These are phyloP conservation scores for Ariolimax columbianus DNA, from an alignment of 2,888 invertebrate genomes.

Conservation along the genomic window DNA sequence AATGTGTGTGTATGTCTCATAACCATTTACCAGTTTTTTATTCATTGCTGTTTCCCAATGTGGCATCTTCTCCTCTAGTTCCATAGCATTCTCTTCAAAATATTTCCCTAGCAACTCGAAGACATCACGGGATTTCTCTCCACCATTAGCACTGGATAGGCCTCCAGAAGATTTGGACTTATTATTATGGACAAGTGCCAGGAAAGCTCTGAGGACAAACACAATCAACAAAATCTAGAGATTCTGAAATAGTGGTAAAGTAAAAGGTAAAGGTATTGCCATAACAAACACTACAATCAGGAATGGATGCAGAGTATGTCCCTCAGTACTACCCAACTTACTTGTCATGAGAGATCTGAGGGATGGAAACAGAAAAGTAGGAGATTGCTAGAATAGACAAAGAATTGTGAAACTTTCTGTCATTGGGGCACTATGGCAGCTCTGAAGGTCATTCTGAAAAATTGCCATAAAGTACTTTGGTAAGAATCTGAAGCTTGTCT, in stretches of 20 bases:
- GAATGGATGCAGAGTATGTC: no score
- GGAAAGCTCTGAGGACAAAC: constrained; percentile 49
- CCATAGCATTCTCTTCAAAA: constrained; percentile 61
- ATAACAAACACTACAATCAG: no score
- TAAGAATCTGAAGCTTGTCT: no score
- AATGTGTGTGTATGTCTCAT: neutral
- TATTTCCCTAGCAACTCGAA: constrained; percentile 38
- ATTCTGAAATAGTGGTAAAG: neutral
- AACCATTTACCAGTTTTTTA: constrained; percentile 15
- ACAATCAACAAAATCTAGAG: neutral
- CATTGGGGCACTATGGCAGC: no score
- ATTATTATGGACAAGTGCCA: constrained; percentile 47
- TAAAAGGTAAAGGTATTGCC: no score
- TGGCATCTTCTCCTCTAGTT: constrained; percentile 56
- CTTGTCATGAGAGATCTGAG: no score
- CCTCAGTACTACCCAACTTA: no score
- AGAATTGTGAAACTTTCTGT: no score
- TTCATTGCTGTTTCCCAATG: constrained; percentile 47
- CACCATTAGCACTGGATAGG: neutral
- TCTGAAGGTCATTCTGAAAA: no score
- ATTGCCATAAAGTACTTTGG: no score
- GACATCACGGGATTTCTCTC: neutral
- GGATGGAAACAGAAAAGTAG: no score
- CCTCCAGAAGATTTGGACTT: constrained; percentile 23
- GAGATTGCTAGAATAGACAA: no score